These are phyloP conservation scores for Leptodirus hochenwartii DNA, from an alignment of 2,888 invertebrate genomes.

Conservation along the genomic window DNA sequence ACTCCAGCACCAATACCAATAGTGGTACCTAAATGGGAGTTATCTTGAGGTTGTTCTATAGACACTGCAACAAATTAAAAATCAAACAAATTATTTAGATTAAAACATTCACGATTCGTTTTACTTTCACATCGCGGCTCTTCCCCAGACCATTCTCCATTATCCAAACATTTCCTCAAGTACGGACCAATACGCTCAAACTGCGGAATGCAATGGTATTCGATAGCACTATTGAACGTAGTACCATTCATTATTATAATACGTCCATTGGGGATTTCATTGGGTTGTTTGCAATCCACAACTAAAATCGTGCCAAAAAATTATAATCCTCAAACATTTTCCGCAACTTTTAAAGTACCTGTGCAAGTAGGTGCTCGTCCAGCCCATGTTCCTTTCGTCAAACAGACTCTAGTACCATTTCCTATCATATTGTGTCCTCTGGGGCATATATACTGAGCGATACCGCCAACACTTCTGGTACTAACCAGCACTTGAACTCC, in stretches of 20 bases:
- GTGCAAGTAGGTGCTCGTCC: conserved; percentile 61
- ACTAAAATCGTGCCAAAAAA: conserved; percentile 32
- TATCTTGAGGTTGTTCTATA: conserved; percentile 50
- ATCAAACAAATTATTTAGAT: conserved; percentile 5
- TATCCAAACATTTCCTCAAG: conserved; percentile 65
- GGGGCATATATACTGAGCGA: conserved; percentile 67
- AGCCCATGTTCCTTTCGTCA: conserved; percentile 64
- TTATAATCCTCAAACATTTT: conserved; percentile 1
- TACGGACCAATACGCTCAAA: conserved; percentile 68
- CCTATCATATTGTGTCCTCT: conserved; percentile 64
- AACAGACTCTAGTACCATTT: conserved; percentile 58
- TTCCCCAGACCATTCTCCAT: conserved; percentile 73
- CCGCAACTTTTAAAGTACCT: conserved; percentile 31
- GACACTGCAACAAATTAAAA: conserved; percentile 27
- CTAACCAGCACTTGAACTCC: conserved; percentile 38
- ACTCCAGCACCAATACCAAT: conserved; percentile 74
- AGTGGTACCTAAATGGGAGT: conserved; percentile 54
- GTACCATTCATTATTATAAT: conserved; percentile 73
- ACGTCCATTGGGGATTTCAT: conserved; percentile 65
- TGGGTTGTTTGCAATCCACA: conserved; percentile 68
- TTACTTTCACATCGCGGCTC: conserved; percentile 66
- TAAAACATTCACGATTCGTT: conserved; percentile 8
- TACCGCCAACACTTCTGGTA: conserved; percentile 57
- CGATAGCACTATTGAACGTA: conserved; percentile 70
- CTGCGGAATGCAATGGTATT: conserved; percentile 78